A percentile compares a stretch with the other conserved stretches of the same genome.
These are phyloP conservation scores for Blastobasis adustella DNA, from an alignment of 2,888 invertebrate species.

Conservation along the genomic window DNA sequence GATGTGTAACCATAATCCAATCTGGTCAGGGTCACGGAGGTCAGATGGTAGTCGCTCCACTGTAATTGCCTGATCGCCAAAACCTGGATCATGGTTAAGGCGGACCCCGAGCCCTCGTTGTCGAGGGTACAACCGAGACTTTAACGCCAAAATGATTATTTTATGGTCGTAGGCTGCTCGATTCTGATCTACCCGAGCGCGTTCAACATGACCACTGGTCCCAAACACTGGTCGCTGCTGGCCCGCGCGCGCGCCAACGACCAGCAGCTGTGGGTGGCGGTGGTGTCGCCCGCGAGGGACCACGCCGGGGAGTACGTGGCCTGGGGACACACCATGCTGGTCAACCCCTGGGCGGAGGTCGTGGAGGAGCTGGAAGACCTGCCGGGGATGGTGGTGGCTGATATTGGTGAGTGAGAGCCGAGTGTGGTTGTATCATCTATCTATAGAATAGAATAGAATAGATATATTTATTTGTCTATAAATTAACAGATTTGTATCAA, in stretches of 20 bases:
- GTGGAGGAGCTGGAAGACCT: slow-evolving; percentile 79
- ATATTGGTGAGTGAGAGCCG: slow-evolving; percentile 77
- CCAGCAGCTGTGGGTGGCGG: slow-evolving; percentile 91
- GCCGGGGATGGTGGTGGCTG: slow-evolving; percentile 82
- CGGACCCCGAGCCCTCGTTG: too few relatives aligned
- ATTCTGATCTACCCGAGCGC: slow-evolving; percentile 94
- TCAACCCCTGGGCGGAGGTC: slow-evolving; percentile 90
- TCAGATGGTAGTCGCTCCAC: too few relatives aligned
- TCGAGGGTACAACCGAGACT: too few relatives aligned
- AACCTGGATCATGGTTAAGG: too few relatives aligned
- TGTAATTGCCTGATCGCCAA: too few relatives aligned
- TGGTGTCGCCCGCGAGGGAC: slow-evolving; percentile 89
- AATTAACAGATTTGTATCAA: too few relatives aligned
- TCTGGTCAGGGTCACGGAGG: too few relatives aligned
- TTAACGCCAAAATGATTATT: too few relatives aligned
- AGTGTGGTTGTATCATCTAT: too few relatives aligned
- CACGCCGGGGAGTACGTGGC: slow-evolving; percentile 83
- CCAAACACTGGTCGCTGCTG: slow-evolving; percentile 93
- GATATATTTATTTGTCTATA: too few relatives aligned
- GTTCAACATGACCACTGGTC: slow-evolving; percentile 97
- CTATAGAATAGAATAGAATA: too few relatives aligned
- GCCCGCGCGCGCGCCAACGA: slow-evolving; percentile 88
- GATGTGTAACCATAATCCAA: too few relatives aligned
- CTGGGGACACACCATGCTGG: slow-evolving; percentile 90
- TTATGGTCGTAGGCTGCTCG: slow-evolving; percentile 83